phyloP scores from a whole-genome alignment of 2,113 vertebrate species.

The Pontoporia blainvillei region DNA sequence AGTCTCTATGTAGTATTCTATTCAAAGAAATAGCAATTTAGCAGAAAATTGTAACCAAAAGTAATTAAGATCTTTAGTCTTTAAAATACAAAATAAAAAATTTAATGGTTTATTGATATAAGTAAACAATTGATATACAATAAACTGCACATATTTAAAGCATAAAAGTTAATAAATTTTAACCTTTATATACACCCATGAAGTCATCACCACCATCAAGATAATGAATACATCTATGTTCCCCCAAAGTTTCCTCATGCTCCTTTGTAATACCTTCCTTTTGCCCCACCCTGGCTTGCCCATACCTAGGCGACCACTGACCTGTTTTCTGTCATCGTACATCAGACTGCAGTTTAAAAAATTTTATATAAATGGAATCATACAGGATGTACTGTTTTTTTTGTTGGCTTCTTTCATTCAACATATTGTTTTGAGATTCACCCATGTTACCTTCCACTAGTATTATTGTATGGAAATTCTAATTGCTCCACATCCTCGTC shows the following conservation, averaged over 20 bases:
- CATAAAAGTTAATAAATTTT: not conserved
- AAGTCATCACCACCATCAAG: not conserved
- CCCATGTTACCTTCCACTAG: not conserved
- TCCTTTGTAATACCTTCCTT: not conserved
- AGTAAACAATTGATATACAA: not conserved
- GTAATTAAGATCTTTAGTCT: not conserved
- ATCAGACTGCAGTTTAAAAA: not conserved
- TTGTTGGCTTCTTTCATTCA: not conserved
- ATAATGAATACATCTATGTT: not conserved
- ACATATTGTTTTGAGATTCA: conserved; percentile 2
- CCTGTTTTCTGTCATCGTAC: not conserved
- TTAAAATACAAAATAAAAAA: not conserved
- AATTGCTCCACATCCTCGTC: not conserved
- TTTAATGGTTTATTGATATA: not conserved
- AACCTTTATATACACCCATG: not conserved
- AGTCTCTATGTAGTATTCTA: not conserved
- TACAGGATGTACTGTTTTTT: not conserved
- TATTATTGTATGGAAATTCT: not conserved
- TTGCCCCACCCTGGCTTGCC: not conserved
- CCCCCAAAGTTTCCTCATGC: not conserved
- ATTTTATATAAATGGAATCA: not conserved
- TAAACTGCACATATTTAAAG: not conserved
- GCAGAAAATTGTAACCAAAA: not conserved
- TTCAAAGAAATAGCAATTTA: not conserved
- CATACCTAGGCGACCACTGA: not conserved